Evolutionary conservation across 2,888 invertebrate genomes (phyloP), one percentile per base, ranked within the genome.

Genomic region (Mayetiola destructor): DNA sequence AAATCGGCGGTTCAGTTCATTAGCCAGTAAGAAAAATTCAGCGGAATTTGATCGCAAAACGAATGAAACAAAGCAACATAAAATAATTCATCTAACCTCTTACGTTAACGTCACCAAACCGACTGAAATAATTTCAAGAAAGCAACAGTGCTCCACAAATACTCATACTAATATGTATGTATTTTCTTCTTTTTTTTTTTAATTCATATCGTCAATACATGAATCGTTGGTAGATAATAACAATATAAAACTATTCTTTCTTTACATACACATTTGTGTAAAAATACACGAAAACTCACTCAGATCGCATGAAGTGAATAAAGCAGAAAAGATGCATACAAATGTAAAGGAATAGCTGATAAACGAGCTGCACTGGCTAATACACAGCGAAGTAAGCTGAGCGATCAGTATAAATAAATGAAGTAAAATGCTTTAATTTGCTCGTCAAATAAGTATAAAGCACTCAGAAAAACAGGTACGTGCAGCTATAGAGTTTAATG

Each of bases 91-190:
- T n/a, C n/a, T n/a, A 32, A 30, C 53, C 53, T 53, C 53, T 53
- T 63, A 60, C 62, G 62, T 60, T 61, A 64, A 63, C 63, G 62
- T 61, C 61, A 62, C 63, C 62, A 60, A 61, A 62, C 62, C 60
- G 61, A 64, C 62, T 63, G 64, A 62, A 59, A 61, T 58, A 59
- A 59, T 61, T 63, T 57, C 52, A 56, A 18, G 27, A 48, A n/a
- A 27, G 48, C 16, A 5, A 21, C n/a, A 14, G 48, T 27, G 48
- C 23, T 48, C 48, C 48, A 48, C 48, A 48, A 9, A 42, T 23
- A 23, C 14, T 42, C 20, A 18, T 39, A 21, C 5, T 40, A 21
- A 27, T 27, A 16, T n/a, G 29, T 48, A 2, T 23, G 42, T 18
- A 2, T 48, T 23, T 42, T 23, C 23, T 23, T 16, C 27, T 48